Evolutionary conservation across 2,888 invertebrate species (phyloP), one percentile per base, ranked within the genome.

Genomic region (Acleris holmiana): DNA sequence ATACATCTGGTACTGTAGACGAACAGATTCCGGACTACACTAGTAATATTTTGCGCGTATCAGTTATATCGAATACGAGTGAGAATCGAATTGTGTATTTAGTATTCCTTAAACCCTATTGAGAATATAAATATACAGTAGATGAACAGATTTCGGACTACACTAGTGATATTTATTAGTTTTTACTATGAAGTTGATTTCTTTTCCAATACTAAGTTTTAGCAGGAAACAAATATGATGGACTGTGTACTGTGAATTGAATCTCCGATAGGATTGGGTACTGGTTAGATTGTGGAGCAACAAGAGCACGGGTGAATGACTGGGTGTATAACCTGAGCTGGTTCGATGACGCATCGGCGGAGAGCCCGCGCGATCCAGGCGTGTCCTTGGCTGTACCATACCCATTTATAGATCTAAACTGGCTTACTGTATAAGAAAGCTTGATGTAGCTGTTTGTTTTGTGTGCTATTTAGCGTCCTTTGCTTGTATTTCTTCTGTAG

Each of bases 291-390:
- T 21, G 54, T 63, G 29, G 13, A 58, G 67, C 62, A 68, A 61
- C 65, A 60, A 61, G 61, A 65, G 68, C 61, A 69, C 76, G 78
- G 79, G 81, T 82, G 79, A 81, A 80, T 75, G 83, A 74, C 79
- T 81, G 77, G 80, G 77, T 80, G 76, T 79, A 77, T 78, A 81
- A 79, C 81, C 80, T 78, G 75, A 73, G 71, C 69, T 53, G 54
- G 69, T 70, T 68, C 71, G 76, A 72, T 79, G 80, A 79, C 80
- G 76, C 80, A 76, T 76, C 71, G 58, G 67, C 71, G 64, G 64
- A 58, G 59, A 60, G 71, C 70, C 73, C 73, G 72, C 71, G 66
- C 69, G 71, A 68, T 72, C 71, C 76, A 73, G 70, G 65, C 69
- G 68, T 70, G 78, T 77, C 79, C 78, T 79, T 80, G 77, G 50